These are phyloP conservation scores for Patagioenas fasciata DNA, from an alignment of 2,113 vertebrate species.

Conservation along the genomic window DNA sequence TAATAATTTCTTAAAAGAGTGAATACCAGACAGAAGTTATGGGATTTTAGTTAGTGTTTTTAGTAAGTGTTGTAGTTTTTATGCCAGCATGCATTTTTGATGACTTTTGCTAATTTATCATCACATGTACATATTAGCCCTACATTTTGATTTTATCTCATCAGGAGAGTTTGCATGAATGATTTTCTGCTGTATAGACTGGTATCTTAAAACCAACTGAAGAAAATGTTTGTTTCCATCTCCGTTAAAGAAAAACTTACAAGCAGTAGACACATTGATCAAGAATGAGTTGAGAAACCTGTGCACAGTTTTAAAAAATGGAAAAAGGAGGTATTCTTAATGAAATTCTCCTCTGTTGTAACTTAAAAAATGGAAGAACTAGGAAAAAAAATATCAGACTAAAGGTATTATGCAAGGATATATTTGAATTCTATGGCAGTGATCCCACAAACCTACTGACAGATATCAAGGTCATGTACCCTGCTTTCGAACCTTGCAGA, in stretches of 20 bases:
- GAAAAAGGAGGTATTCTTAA: neutral
- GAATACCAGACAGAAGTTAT: neutral
- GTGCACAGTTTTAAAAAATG: neutral
- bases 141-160: neutral
- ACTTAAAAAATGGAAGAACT: neutral
- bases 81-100: neutral
- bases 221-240: neutral
- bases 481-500: neutral
- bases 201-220: neutral
- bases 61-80: neutral
- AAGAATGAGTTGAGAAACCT: neutral
- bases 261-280: neutral
- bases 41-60: neutral
- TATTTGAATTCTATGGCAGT: neutral
- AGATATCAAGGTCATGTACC: neutral
- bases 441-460: neutral
- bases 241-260: neutral
- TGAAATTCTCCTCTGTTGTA: neutral
- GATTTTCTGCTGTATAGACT: neutral
- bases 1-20: neutral
- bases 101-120: neutral
- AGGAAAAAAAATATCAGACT: accelerated
- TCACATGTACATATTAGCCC: neutral
- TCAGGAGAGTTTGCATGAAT: neutral
- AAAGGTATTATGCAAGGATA: neutral